Evolutionary conservation across 2,888 invertebrate species (phyloP), one percentile per base, ranked within the genome.

Genomic region (Dicyrtomina minuta): DNA sequence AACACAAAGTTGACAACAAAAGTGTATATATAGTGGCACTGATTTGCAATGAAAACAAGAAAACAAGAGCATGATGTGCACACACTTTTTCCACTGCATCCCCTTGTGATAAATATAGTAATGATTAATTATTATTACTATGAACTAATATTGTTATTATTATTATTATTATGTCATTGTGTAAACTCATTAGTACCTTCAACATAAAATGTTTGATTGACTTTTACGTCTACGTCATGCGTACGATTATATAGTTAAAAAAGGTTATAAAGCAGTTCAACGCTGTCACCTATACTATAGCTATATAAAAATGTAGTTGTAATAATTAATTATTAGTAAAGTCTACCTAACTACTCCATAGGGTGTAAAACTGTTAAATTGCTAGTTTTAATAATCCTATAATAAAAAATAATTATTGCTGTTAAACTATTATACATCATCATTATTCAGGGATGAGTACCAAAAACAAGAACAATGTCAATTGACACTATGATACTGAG

Each of bases 151-250:
- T 53, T 51, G 22, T 20, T n/a, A 33, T 33, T 33, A 33, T 33
- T 33, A 33, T 33, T 33, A 33, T 8, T 51, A 22, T 22, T 8
- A 53, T 51, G 22, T 20, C 33, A 33, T 33, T 53, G 22, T 53
- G 22, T 53, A 53, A 24, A 22, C 22, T 53, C 53, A 53, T 53
- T 53, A 53, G 53, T 53, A 53, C 53, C 53, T 53, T 24, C 20
- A 3, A 24, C 20, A 22, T 24, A 33, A 33, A 5, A 49, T 49
- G 22, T 22, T 6, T 12, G n/a, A 17, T 20, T n/a, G 22, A 51
- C 22, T 17, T n/a, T n/a, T 51, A 22, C 51, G 24, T n/a, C n/a
- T n/a, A n/a, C n/a, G n/a, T n/a, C n/a, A n/a, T n/a, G n/a, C n/a
- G n/a, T n/a, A n/a, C n/a, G n/a, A n/a, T n/a, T n/a, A n/a, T n/a